phyloP scores from a whole-genome alignment of 2,888 invertebrate species.

The Scaptomyza tumidula region DNA sequence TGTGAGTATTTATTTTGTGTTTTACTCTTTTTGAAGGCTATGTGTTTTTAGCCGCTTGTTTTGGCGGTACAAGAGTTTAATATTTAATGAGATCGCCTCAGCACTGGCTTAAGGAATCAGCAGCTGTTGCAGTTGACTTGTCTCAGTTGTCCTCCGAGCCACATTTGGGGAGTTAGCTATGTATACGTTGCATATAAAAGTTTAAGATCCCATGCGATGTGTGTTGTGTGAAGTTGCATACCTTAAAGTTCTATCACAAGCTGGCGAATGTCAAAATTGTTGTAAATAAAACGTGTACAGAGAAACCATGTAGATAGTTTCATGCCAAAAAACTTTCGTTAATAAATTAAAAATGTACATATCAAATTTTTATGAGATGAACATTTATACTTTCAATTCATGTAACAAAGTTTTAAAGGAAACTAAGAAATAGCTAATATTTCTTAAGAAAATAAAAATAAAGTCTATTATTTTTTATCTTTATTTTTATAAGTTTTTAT shows the following conservation, averaged over 20 bases:
- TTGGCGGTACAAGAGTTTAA: slow-evolving; percentile 58
- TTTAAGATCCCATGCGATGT: slow-evolving; percentile 2
- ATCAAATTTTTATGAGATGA: background rate
- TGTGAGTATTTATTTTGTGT: slow-evolving; percentile 19
- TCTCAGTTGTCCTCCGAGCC: slow-evolving; percentile 5
- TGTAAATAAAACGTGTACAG: background rate
- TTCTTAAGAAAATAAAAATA: too few species aligned
- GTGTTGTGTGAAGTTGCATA: slow-evolving; percentile 18
- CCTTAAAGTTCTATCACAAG: slow-evolving; percentile 16
- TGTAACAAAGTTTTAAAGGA: background rate
- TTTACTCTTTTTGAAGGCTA: slow-evolving; percentile 12
- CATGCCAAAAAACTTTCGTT: background rate
- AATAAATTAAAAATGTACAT: background rate
- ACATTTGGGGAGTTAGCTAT: background rate
- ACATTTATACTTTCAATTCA: too few species aligned
- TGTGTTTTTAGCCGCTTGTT: slow-evolving; percentile 31
- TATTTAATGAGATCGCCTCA: slow-evolving; percentile 59
- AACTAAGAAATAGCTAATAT: too few species aligned
- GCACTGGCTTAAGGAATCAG: background rate
- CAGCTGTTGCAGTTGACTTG: slow-evolving; percentile 49
- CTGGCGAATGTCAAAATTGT: slow-evolving; percentile 10
- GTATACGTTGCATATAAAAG: too few species aligned
- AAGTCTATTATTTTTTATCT: too few species aligned
- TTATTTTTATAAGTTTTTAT: too few species aligned
- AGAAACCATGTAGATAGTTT: background rate